Conservation (phyloP, 2,113 vertebrate species). For the Origma solitaria region DNA sequence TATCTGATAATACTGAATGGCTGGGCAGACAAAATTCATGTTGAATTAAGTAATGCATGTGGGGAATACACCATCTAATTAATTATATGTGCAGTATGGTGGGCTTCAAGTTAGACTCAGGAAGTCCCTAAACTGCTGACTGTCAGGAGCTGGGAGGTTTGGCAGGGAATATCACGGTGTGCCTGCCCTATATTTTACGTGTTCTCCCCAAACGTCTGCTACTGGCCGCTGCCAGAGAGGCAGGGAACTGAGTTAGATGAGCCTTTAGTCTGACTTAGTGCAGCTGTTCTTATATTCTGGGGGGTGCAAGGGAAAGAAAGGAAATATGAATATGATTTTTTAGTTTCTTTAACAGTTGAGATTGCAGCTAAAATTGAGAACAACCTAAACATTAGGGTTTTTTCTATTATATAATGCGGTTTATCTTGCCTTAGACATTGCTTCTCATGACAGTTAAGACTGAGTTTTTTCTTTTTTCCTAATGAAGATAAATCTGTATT, state of each 20-base stretch:
- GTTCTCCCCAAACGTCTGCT: neutral
- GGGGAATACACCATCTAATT: neutral
- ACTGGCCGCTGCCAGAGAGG: neutral
- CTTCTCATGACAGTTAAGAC: neutral
- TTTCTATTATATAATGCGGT: neutral
- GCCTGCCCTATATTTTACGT: neutral
- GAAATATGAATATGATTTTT: neutral
- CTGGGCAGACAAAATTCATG: neutral
- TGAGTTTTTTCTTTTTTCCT: neutral
- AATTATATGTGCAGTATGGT: neutral
- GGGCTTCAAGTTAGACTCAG: neutral
- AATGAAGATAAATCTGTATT: neutral
- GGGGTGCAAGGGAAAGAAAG: neutral
- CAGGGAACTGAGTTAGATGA: neutral
- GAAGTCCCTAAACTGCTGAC: neutral
- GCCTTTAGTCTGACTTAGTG: neutral
- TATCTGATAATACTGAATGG: neutral
- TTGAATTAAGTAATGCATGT: neutral
- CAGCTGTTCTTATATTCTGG: neutral
- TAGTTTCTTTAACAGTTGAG: neutral
- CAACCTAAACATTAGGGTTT: neutral
- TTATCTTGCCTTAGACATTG: neutral
- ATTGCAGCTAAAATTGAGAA: neutral
- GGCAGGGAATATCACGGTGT: neutral
- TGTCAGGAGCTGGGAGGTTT: neutral